Evolutionary conservation across 2,113 vertebrate genomes (phyloP).

Genomic region (Oophaga pumilio): DNA sequence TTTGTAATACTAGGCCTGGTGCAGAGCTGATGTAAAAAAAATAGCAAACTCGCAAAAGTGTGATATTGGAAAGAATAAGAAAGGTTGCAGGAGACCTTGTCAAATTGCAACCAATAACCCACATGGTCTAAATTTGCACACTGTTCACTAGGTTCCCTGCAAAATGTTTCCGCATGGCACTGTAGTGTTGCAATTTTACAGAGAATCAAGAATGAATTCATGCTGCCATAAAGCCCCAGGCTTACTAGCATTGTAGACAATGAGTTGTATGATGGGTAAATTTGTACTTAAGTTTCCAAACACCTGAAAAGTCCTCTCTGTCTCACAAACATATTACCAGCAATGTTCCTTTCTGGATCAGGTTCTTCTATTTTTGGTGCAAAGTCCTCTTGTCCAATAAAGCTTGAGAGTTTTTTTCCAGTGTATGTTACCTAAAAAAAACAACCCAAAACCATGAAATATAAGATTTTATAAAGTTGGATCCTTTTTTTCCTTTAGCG

Average conservation of each 20-base stretch:
- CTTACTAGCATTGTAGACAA: neutral
- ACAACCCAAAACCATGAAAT: neutral
- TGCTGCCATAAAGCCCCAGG: neutral
- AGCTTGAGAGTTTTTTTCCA: slow-evolving; percentile 72
- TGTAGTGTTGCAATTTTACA: neutral
- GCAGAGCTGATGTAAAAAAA: too few species aligned
- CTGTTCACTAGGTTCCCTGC: neutral
- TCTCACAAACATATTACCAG: slow-evolving; percentile 61
- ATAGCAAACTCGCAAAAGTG: too few species aligned
- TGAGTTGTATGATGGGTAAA: neutral
- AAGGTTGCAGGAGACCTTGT: too few species aligned
- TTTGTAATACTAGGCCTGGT: too few species aligned
- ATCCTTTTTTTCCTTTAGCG: neutral
- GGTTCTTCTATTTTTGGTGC: slow-evolving; percentile 34
- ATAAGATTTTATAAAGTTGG: neutral
- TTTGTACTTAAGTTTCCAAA: neutral
- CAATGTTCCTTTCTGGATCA: slow-evolving; percentile 51
- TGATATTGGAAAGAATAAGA: too few species aligned
- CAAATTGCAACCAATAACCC: too few species aligned
- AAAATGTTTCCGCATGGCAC: neutral
- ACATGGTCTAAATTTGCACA: neutral
- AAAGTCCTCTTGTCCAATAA: slow-evolving; percentile 60
- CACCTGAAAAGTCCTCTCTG: neutral
- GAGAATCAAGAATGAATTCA: neutral
- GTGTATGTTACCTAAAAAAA: slow-evolving; percentile 75